Percentiles rank a stretch among this genome's conserved stretches.
phyloP scores from a whole-genome alignment of 2,797 vertebrate species.

The Gastrophryne carolinensis region DNA sequence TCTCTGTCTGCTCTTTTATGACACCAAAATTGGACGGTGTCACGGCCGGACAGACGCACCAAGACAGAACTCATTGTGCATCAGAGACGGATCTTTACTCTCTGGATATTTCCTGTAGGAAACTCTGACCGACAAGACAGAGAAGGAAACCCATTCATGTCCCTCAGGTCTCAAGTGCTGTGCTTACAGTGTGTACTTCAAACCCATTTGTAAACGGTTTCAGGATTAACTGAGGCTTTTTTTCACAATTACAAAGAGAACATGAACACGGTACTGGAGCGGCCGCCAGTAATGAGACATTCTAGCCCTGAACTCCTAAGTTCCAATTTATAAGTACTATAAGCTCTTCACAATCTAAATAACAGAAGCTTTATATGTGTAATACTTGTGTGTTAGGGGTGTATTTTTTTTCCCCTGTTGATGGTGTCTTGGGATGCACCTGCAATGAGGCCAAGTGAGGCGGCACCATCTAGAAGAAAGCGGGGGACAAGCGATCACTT shows the following conservation, averaged over 20 bases:
- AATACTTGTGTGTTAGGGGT: too few relatives aligned
- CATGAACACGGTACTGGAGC: background rate
- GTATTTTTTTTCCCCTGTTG: too few relatives aligned
- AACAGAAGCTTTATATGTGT: too few relatives aligned
- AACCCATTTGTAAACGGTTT: background rate
- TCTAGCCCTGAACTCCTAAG: too few relatives aligned
- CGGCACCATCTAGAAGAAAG: too few relatives aligned
- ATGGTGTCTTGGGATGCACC: too few relatives aligned
- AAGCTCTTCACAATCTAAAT: too few relatives aligned
- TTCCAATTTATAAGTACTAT: too few relatives aligned
- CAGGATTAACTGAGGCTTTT: background rate
- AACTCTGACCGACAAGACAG: background rate
- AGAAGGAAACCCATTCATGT: background rate
- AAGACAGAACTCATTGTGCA: constrained; percentile 2
- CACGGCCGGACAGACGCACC: constrained; percentile 2
- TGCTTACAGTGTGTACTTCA: background rate
- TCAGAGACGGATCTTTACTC: background rate
- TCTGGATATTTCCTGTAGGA: constrained; percentile 7
- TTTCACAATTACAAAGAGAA: background rate
- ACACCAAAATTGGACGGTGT: constrained; percentile 1
- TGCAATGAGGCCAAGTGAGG: too few relatives aligned
- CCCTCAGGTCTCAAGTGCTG: too few relatives aligned
- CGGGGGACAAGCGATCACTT: too few relatives aligned
- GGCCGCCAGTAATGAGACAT: too few relatives aligned
- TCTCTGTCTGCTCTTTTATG: constrained; percentile 18